These are phyloP conservation scores for Acipenser transmontanus DNA, from an alignment of 2,797 vertebrate species.

Conservation along the genomic window DNA sequence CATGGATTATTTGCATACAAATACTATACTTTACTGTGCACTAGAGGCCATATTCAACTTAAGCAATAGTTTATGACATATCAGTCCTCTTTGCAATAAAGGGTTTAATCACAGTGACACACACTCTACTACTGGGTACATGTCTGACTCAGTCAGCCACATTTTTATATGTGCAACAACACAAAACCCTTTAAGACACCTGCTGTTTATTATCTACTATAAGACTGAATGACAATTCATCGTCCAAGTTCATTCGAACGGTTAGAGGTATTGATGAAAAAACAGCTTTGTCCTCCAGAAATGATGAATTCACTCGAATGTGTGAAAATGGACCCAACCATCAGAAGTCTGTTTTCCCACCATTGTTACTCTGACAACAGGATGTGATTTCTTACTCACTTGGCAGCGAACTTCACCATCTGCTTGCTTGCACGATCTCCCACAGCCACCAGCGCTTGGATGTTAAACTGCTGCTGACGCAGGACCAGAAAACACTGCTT, in stretches of 20 bases:
- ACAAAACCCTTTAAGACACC: constrained; percentile 36
- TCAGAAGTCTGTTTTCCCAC: constrained; percentile 80
- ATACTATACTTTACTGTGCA: too few species aligned
- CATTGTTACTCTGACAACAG: constrained; percentile 88
- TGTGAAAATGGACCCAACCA: constrained; percentile 79
- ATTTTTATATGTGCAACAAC: too few species aligned
- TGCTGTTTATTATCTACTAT: constrained; percentile 46
- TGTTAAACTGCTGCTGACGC: constrained; percentile 95
- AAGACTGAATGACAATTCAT: constrained; percentile 20
- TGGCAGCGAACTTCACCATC: constrained; percentile 99
- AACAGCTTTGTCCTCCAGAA: too few species aligned
- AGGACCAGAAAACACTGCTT: constrained; percentile 97
- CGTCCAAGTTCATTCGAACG: too few species aligned
- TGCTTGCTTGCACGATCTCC: constrained; percentile 97
- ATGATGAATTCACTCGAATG: constrained; percentile 63
- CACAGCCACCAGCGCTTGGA: constrained; percentile 92
- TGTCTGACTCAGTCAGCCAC: too few species aligned
- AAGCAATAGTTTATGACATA: too few species aligned
- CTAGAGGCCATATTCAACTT: too few species aligned
- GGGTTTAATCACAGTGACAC: too few species aligned
- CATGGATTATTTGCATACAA: too few species aligned
- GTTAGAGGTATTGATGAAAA: constrained; percentile 28
- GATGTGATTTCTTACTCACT: constrained; percentile 91
- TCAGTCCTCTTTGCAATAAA: too few species aligned
- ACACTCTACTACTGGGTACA: too few species aligned